These are phyloP conservation scores for Thalassophryne amazonica DNA, from an alignment of 2,797 vertebrate species.

Conservation along the genomic window DNA sequence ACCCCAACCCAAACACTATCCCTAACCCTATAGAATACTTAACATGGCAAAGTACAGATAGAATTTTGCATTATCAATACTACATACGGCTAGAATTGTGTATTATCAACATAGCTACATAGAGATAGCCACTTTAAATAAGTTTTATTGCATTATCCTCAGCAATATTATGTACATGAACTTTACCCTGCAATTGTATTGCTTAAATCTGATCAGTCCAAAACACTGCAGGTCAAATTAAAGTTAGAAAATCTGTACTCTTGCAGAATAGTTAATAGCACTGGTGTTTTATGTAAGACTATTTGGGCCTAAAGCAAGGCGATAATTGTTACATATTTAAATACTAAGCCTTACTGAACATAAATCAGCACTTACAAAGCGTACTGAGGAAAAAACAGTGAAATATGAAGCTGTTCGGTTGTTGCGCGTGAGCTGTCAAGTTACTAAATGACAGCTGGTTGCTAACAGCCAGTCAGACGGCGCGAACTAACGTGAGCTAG, in stretches of 20 bases:
- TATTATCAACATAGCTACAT: too few species aligned
- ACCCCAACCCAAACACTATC: too few species aligned
- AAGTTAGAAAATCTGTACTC: conserved; percentile 5
- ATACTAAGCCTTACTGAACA: background rate
- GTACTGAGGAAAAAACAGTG: background rate
- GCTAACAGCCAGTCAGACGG: conserved; percentile 59
- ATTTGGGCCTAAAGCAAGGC: conserved; percentile 37
- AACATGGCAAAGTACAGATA: too few species aligned
- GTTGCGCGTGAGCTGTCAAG: conserved; percentile 48
- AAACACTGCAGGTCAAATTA: background rate
- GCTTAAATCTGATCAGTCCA: background rate
- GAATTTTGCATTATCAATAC: too few species aligned
- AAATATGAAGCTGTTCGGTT: conserved; percentile 8
- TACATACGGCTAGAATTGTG: too few species aligned
- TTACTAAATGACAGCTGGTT: conserved; percentile 61
- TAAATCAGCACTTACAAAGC: background rate
- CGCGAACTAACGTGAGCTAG: conserved; percentile 43
- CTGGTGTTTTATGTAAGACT: conserved; percentile 52
- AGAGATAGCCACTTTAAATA: too few species aligned
- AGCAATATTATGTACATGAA: too few species aligned
- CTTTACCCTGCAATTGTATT: background rate
- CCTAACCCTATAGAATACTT: too few species aligned
- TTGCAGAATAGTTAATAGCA: conserved; percentile 1
- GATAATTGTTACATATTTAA: conserved; percentile 33
- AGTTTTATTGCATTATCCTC: too few species aligned